These are phyloP conservation scores for Rhopilema esculentum DNA, from an alignment of 30 jellyfish, hydroid and myxozoan species.

Conservation along the genomic window DNA sequence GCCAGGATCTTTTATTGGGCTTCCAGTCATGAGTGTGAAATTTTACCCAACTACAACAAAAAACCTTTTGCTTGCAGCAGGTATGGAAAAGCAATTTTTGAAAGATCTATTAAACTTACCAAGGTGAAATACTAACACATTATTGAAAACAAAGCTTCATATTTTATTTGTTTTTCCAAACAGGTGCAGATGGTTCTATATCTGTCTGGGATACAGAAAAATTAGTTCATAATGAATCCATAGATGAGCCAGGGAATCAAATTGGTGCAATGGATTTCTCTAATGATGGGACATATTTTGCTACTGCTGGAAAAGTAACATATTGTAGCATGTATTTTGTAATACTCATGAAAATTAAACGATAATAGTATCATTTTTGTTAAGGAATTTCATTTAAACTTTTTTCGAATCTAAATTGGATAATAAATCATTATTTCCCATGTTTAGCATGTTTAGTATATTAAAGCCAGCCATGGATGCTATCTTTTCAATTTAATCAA, in stretches of 20 bases:
- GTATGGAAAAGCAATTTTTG: slow-evolving; percentile 45
- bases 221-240: slow-evolving; percentile 41
- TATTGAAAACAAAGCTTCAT: background rate
- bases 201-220: slow-evolving; percentile 87
- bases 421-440: no score
- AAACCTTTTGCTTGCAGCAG: slow-evolving; percentile 74
- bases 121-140: background rate
- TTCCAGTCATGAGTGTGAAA: slow-evolving; percentile 80
- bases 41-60: slow-evolving; percentile 80
- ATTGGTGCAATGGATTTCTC: slow-evolving; percentile 90
- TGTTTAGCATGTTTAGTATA: no score
- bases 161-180: background rate
- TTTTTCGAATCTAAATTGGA: background rate
- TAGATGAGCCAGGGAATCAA: slow-evolving; percentile 85
- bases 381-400: background rate
- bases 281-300: slow-evolving; percentile 88
- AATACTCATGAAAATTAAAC: background rate
- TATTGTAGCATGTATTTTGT: background rate
- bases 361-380: background rate
- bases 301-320: slow-evolving; percentile 93
- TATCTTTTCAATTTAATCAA: no score
- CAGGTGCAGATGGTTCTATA: slow-evolving; percentile 87
- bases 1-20: slow-evolving; percentile 79
- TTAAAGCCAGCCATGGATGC: no score
- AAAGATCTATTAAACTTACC: background rate